Evolutionary conservation across 2,888 invertebrate genomes (phyloP), one percentile per base, ranked within the genome.

Genomic region (Lasioglossum zephyrum): DNA sequence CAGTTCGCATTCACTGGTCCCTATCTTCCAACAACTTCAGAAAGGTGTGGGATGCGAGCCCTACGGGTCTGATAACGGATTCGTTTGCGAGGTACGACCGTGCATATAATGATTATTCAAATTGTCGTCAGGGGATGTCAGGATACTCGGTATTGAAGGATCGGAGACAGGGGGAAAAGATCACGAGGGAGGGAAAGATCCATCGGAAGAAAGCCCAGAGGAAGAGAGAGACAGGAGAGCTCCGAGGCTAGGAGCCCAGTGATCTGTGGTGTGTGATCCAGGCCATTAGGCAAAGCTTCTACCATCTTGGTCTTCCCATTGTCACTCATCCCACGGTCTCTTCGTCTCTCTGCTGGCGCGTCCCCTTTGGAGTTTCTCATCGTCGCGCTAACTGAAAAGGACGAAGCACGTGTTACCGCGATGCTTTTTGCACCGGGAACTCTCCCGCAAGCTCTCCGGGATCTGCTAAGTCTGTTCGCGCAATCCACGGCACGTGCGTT

Each of bases 81-180:
- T 93, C 93, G 93, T 94, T 94, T 93, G 93, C 93, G 85, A 91
- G 90, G 90, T 92, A 93, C 92, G 94, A 82, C 92, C 92, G 86
- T 89, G 95, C 95, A 95, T 95, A 94, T 94, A 94, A 95, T 94
- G 93, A 94, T 94, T 94, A 95, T 95, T 95, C 94, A 95, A 94
- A 95, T 95, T 89, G 93, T 92, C 90, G 89, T 92, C 92, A 88
- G 91, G 89, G 84, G 80, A 89, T 82, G 87, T 89, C 85, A 87
- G 84, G 77, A 84, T 80, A 81, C 83, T 72, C 83, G 79, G 74
- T 72, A 76, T 76, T 39, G 78, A 80, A 36, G 85, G 85, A 86
- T 76, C 73, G 82, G 49, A 73, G 84, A 77, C 78, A 77, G 53
- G 11, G 84, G 31, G 16, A 63, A 31, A 63, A 63, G 31, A 63